Evolutionary conservation across 1,140 invertebrate genomes (phyloP), one percentile per base, ranked within the genome.

Genomic region (Trichonephila clavata): DNA sequence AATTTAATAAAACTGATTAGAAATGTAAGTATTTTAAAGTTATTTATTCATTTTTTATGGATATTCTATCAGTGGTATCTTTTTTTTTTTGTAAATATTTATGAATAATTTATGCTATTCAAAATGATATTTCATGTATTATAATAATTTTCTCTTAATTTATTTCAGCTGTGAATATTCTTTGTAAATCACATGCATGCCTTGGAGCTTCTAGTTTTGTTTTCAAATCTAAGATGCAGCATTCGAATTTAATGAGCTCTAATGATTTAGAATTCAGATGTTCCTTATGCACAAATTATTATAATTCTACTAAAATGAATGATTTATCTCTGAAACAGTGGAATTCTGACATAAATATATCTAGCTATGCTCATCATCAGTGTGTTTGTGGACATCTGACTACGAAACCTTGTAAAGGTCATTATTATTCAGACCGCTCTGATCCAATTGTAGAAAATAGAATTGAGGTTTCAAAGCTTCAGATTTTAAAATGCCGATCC

Each of bases 201-300:
- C 13, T 92, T 3, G 32, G 13, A 16, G 59, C 80, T 21, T 24
- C 16, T 24, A 86, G 50, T 14, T 86, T 92, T 59, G n/a, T 86
- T 2, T 86, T 81, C n/a, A 68, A 86, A 14, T 86, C 43, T 1
- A 63, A 63, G 43, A 10, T 84, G 57, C 63, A 92, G 16, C 80
- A 86, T 59, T 27, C 27, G 32, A 92, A 92, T 21, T 68, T 92
- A 16, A 65, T 10, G 10, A 68, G 80, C 16, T 21, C n/a, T 5
- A 43, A 61, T 68, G 90, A 92, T 71, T 71, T 86, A 18, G 90
- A 92, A 59, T 92, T 86, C 60, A 68, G 61, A 7, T 92, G 90
- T 86, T 57, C 80, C 32, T 63, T 92, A 21, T 92, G 90, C 24
- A 32, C 57, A 24, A 80, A 27, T n/a, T 39, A 80, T 18, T n/a